Evolutionary conservation across 1,140 invertebrate genomes (phyloP), one percentile per base, ranked within the genome.

Genomic region (Drosophila obscura): DNA sequence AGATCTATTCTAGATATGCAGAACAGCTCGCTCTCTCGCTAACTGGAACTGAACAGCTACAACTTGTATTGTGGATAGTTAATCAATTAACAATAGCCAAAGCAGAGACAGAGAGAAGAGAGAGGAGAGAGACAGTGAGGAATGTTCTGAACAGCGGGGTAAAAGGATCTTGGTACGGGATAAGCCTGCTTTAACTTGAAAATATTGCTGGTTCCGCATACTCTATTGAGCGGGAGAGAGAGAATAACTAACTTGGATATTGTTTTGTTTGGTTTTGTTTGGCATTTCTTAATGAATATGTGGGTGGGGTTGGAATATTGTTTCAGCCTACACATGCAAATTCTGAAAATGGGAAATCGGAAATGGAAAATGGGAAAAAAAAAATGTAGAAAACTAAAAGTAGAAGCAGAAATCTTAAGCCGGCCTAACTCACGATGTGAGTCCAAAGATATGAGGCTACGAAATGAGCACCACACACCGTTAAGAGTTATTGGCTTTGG

Each of bases 121-220:
- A n/a, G n/a, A n/a, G 13, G 35, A 11, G 11, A 39, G 22, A 19
- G 19, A 19, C 19, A 19, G 19, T 0, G 19, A 19, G 19, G 19
- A 2, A 35, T 31, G 28, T 8, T 31, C 8, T 8, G 5, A 41
- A 31, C 57, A 61, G 45, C 73, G 65, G 60, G 35, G 43, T 15
- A 62, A 48, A 52, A 11, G 52, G 48, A 77, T 44, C 61, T 50
- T 57, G 35, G 43, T 35, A 19, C 45, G 53, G 80, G 81, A 80
- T 87, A 88, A 87, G 83, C 83, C 83, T 67, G 72, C 79, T 87
- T 88, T 87, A 87, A 87, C 83, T 87, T 87, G 83, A 87, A 87
- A 87, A 87, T 87, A 87, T 87, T 87, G 73, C 83, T 52, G 50
- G 67, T 53, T 72, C 58, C 53, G 53, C 39, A 68, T 76, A 43